Conservation (phyloP, 64 coral and sea anemone species). For the Dendronephthya gigantea region DNA sequence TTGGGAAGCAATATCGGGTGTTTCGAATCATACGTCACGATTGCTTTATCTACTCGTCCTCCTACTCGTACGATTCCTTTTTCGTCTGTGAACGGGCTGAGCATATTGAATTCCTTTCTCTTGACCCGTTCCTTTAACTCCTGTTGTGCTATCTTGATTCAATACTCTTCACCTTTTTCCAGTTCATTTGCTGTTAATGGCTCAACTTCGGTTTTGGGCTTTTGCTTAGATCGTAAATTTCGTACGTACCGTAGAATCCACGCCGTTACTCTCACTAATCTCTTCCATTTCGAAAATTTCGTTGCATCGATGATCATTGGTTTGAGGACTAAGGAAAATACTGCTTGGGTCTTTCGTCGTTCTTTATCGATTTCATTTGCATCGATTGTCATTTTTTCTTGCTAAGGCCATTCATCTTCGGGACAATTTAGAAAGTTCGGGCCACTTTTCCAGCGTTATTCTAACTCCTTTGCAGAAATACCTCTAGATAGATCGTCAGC, state of each 20-base stretch:
- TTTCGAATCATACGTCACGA: neutral
- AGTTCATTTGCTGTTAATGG: neutral
- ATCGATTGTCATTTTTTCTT: too few species aligned
- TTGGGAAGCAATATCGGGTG: neutral
- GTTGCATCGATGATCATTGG: neutral
- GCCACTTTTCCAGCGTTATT: constrained; percentile 5
- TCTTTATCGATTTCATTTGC: neutral
- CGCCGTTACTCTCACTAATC: neutral
- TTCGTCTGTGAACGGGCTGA: neutral
- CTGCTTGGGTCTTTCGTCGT: neutral
- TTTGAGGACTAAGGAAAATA: neutral
- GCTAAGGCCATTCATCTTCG: too few species aligned
- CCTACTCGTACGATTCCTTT: neutral
- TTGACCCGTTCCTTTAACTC: neutral
- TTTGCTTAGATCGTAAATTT: neutral
- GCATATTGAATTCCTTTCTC: neutral
- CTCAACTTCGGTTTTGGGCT: neutral
- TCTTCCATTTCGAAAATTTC: neutral
- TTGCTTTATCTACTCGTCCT: neutral
- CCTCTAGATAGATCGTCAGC: neutral
- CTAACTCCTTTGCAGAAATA: constrained; percentile 15
- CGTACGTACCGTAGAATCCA: neutral
- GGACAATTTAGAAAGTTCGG: too few species aligned
- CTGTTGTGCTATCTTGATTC: neutral
- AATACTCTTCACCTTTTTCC: neutral